These are phyloP conservation scores for Drosophila truncata DNA, from an alignment of 1,140 invertebrate genomes.

Conservation along the genomic window DNA sequence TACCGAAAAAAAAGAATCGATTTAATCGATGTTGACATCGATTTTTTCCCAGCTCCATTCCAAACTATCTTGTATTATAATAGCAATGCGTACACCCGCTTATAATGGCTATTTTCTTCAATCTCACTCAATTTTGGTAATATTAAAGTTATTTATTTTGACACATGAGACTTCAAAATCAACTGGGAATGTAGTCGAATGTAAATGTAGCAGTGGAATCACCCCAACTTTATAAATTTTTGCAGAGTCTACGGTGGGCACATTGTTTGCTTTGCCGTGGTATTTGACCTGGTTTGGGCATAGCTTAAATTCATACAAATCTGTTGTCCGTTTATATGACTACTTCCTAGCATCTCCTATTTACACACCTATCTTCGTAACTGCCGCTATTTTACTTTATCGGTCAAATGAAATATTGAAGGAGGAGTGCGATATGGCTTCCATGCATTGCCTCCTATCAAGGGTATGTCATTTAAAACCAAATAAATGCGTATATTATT, in stretches of 20 bases:
- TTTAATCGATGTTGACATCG: no score
- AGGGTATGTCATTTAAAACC: conserved; percentile 85
- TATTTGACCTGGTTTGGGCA: conserved; percentile 99
- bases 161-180: no score
- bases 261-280: conserved; percentile 98
- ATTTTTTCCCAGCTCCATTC: no score
- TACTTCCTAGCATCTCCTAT: conserved; percentile 96
- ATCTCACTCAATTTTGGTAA: no score
- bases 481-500: background rate
- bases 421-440: conserved; percentile 94
- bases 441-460: conserved; percentile 91
- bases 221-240: conserved; percentile 91
- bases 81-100: no score
- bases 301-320: conserved; percentile 94
- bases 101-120: no score
- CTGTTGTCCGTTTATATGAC: conserved; percentile 97
- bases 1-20: no score
- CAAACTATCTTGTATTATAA: no score
- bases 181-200: no score
- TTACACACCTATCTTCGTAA: conserved; percentile 97
- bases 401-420: conserved; percentile 91
- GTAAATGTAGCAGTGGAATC: no score
- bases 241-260: conserved; percentile 95
- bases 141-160: no score
- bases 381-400: conserved; percentile 93